Conservation (phyloP, 2,113 vertebrate species). For the Sebastes fasciatus region DNA sequence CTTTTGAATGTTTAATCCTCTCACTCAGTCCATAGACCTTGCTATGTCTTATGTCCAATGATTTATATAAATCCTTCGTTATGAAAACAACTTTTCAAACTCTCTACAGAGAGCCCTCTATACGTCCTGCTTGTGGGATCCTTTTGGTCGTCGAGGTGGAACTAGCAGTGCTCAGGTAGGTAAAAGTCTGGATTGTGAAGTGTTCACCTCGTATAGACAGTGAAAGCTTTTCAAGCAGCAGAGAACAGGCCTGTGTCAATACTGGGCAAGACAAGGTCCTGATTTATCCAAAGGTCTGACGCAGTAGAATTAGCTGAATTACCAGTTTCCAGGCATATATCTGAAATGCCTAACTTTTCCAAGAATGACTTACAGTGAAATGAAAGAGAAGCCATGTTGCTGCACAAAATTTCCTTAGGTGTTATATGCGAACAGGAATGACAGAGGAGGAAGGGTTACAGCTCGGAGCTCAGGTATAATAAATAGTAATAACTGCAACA, state of each 20-base stretch:
- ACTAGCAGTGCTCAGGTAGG: conserved; percentile 35
- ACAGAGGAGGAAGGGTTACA: conserved; percentile 13
- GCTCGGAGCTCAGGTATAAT: conserved; percentile 22
- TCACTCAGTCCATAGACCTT: not conserved
- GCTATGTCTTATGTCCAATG: not conserved
- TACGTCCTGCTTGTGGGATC: conserved; percentile 45
- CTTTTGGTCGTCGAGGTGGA: conserved; percentile 47
- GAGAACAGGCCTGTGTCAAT: conserved; percentile 71
- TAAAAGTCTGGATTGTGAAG: conserved; percentile 63
- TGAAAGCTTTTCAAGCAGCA: conserved; percentile 62
- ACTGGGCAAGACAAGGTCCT: conserved; percentile 62
- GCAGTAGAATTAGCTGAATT: conserved; percentile 43
- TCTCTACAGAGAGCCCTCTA: conserved; percentile 61
- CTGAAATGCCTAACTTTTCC: conserved; percentile 38
- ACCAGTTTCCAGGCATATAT: conserved; percentile 20
- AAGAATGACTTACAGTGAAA: conserved; percentile 43
- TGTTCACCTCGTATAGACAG: conserved; percentile 50
- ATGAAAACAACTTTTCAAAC: conserved; percentile 44
- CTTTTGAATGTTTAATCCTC: conserved; percentile 10
- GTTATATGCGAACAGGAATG: not conserved
- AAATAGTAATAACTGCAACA: conserved; percentile 38
- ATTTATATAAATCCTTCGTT: conserved; percentile 21
- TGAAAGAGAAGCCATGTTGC: conserved; percentile 21
- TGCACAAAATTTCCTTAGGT: conserved; percentile 1
- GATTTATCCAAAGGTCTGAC: conserved; percentile 60